Conservation (phyloP, 2,113 vertebrate genomes). For the Paedocypris sp. region DNA sequence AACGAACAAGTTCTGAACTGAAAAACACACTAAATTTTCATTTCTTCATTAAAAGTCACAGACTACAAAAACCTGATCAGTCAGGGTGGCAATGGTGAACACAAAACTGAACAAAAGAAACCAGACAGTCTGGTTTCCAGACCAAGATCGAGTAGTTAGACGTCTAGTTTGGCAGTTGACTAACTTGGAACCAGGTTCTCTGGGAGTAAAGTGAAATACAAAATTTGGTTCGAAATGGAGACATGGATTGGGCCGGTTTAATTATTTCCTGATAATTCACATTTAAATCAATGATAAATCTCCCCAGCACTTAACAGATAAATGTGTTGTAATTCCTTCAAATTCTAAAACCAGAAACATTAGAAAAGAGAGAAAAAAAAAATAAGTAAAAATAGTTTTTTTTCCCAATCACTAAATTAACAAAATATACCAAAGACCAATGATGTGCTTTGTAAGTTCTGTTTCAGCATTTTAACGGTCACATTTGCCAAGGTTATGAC, state of each 20-base stretch:
- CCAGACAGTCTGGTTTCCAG: neutral
- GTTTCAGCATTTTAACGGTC: neutral
- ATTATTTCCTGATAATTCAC: too few species aligned
- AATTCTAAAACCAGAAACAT: too few species aligned
- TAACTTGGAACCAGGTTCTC: too few species aligned
- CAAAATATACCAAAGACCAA: neutral
- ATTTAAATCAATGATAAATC: too few species aligned
- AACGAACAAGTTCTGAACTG: too few species aligned
- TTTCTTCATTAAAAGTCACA: too few species aligned
- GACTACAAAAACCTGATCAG: neutral
- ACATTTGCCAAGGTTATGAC: neutral
- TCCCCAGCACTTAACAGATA: too few species aligned
- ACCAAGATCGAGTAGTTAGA: slow-evolving; percentile 22
- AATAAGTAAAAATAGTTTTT: neutral
- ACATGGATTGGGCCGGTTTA: too few species aligned
- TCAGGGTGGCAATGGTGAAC: neutral
- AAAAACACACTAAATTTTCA: neutral
- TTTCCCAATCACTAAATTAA: neutral
- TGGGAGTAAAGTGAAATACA: too few species aligned
- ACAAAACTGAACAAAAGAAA: neutral
- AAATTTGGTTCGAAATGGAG: too few species aligned
- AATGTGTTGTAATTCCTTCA: too few species aligned
- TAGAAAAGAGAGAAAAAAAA: too few species aligned
- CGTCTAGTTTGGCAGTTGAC: slow-evolving; percentile 2
- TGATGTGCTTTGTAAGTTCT: neutral